phyloP scores from a whole-genome alignment of 2,888 invertebrate genomes.

The Drosophila mimica region DNA sequence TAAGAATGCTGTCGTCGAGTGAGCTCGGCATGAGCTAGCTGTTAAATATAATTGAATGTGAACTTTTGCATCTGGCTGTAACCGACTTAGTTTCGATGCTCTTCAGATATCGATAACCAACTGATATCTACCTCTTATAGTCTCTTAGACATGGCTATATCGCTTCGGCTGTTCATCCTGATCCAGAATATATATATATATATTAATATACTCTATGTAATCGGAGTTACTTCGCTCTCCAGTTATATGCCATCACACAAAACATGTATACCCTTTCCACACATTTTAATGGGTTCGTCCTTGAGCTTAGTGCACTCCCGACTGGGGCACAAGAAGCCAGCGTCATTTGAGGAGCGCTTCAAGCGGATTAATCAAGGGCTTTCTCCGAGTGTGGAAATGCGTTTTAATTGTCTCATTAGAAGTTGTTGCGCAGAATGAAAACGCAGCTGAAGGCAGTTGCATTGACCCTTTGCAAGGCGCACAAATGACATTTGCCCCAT shows the following conservation, averaged over 20 bases:
- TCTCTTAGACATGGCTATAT: neutral
- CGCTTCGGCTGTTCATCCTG: neutral
- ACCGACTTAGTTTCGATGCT: neutral
- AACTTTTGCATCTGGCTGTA: neutral
- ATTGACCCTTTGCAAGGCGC: slow-evolving; percentile 14
- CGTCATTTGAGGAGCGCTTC: slow-evolving; percentile 60
- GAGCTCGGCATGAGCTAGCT: neutral
- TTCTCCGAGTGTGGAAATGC: slow-evolving; percentile 32
- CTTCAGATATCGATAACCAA: neutral
- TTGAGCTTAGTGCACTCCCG: slow-evolving; percentile 54
- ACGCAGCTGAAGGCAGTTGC: slow-evolving; percentile 19
- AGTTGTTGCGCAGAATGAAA: slow-evolving; percentile 34
- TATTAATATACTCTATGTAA: neutral
- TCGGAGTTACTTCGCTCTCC: neutral
- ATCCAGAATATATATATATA: neutral
- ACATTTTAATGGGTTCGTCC: slow-evolving; percentile 32
- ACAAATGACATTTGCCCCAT: slow-evolving; percentile 11
- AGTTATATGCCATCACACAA: neutral
- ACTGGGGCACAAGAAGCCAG: slow-evolving; percentile 19
- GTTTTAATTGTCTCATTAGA: slow-evolving; percentile 62
- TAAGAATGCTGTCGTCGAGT: neutral
- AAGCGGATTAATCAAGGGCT: slow-evolving; percentile 52
- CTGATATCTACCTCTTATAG: neutral
- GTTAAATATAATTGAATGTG: slow-evolving; percentile 2
- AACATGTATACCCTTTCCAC: neutral